phyloP scores from a whole-genome alignment of 1,140 invertebrate species.

The Dendrolimus kikuchii region DNA sequence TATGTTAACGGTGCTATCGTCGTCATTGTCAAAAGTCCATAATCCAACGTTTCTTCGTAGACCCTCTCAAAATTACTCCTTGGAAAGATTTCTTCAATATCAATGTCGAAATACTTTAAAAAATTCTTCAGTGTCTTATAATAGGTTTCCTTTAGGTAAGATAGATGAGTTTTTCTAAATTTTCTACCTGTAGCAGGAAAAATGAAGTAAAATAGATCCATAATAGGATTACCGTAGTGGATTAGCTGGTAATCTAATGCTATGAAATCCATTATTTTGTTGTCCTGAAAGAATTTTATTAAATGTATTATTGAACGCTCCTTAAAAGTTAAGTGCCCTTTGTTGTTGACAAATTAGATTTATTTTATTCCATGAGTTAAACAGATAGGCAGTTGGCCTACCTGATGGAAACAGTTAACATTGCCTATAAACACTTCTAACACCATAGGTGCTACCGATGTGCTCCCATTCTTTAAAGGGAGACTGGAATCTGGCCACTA shows the following conservation, averaged over 20 bases:
- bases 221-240: slow-evolving; percentile 24
- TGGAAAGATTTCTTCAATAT: slow-evolving; percentile 15
- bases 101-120: slow-evolving; percentile 21
- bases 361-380: no score
- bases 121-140: slow-evolving; percentile 15
- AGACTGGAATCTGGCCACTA: no score
- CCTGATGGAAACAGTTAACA: no score
- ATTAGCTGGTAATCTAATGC: slow-evolving; percentile 30
- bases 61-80: slow-evolving; percentile 23
- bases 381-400: no score
- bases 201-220: slow-evolving; percentile 27
- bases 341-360: no score
- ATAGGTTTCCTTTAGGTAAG: slow-evolving; percentile 21
- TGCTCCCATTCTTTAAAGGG: no score
- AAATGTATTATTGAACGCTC: slow-evolving; percentile 1
- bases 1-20: slow-evolving; percentile 19
- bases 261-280: slow-evolving; percentile 13
- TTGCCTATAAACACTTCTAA: no score
- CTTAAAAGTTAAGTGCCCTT: background rate
- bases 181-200: slow-evolving; percentile 15
- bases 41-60: slow-evolving; percentile 19
- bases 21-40: slow-evolving; percentile 17
- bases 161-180: slow-evolving; percentile 18
- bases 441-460: no score
- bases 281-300: slow-evolving; percentile 27